phyloP scores from a whole-genome alignment of 2,888 invertebrate species.

The Campaea margaritaria region DNA sequence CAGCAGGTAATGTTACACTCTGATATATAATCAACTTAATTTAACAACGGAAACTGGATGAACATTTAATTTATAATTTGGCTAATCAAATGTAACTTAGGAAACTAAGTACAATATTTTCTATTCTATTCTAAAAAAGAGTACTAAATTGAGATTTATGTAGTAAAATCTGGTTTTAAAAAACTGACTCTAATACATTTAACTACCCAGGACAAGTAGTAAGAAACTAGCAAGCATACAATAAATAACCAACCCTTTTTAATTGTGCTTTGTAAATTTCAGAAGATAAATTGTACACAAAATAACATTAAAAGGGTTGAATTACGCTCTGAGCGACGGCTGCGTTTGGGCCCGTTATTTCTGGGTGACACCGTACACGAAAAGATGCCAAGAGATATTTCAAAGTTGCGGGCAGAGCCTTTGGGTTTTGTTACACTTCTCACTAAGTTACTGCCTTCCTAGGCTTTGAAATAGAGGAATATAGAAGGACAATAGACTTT shows the following conservation, averaged over 20 bases:
- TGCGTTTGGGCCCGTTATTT: conserved; percentile 1
- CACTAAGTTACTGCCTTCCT: not conserved
- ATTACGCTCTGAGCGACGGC: not conserved
- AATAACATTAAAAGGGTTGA: conserved; percentile 3
- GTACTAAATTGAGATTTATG: too few relatives aligned
- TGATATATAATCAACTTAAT: too few relatives aligned
- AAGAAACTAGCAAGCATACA: not conserved
- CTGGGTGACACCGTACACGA: conserved; percentile 1
- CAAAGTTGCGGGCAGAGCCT: conserved; percentile 2
- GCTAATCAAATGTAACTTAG: too few relatives aligned
- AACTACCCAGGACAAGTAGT: too few relatives aligned
- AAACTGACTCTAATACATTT: too few relatives aligned
- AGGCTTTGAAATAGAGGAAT: not conserved
- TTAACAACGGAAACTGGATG: too few relatives aligned
- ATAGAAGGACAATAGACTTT: conserved; percentile 15
- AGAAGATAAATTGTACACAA: conserved; percentile 5
- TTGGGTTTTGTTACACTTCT: conserved; percentile 2
- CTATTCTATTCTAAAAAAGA: too few relatives aligned
- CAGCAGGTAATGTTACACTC: too few relatives aligned
- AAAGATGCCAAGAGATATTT: conserved; percentile 2
- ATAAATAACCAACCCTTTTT: conserved; percentile 2
- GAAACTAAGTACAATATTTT: too few relatives aligned
- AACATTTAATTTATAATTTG: too few relatives aligned
- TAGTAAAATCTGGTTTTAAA: too few relatives aligned
- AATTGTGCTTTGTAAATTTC: conserved; percentile 1